Percentiles rank a stretch among this genome's conserved stretches.
These are phyloP conservation scores for Amorpha juglandis DNA, from an alignment of 2,888 invertebrate genomes.

Conservation along the genomic window DNA sequence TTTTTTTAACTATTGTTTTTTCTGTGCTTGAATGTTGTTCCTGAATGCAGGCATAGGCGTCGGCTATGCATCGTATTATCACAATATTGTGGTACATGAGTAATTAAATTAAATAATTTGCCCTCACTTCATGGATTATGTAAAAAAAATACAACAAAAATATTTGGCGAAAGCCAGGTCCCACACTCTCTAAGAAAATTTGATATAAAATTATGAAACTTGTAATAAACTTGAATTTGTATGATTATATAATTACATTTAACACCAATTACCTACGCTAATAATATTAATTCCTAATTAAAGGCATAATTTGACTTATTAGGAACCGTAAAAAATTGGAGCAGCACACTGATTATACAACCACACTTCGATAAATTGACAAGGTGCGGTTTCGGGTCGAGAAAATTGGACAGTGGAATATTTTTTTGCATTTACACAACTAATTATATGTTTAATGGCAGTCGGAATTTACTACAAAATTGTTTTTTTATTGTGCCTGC, in stretches of 20 bases:
- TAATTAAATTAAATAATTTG: too few species aligned
- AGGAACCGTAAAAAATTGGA: slow-evolving; percentile 2
- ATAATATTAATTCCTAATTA: slow-evolving; percentile 3
- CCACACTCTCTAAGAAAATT: neutral
- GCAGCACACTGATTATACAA: slow-evolving; percentile 1
- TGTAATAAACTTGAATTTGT: too few species aligned
- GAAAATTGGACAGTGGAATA: neutral
- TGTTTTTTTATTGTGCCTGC: neutral
- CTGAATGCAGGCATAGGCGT: too few species aligned
- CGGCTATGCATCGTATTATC: too few species aligned
- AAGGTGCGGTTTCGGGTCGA: neutral
- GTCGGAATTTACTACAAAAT: neutral
- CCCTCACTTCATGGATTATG: too few species aligned
- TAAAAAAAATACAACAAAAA: too few species aligned
- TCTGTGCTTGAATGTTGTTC: too few species aligned
- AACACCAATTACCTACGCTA: neutral
- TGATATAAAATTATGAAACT: neutral
- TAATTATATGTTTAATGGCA: neutral
- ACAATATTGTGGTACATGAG: too few species aligned
- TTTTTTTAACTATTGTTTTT: too few species aligned
- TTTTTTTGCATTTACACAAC: neutral
- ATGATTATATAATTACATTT: slow-evolving; percentile 5
- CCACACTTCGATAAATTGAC: neutral
- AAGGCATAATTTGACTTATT: slow-evolving; percentile 5
- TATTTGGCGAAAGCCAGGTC: too few species aligned